Conservation (phyloP, 2,113 vertebrate species). For the Trogon surrucura region DNA sequence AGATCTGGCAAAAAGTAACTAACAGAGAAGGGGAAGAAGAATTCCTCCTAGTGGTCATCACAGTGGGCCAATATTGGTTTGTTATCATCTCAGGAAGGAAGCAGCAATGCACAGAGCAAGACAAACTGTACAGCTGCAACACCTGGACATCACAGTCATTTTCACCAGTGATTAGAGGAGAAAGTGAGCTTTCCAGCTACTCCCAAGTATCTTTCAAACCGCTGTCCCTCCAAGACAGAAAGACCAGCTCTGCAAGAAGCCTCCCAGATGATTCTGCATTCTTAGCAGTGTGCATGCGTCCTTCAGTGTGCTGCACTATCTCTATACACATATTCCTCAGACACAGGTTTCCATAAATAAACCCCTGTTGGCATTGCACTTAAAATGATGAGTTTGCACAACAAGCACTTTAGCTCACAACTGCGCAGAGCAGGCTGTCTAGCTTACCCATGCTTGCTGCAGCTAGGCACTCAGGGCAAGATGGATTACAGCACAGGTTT, state of each 20-base stretch:
- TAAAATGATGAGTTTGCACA: not conserved
- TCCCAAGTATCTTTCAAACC: not conserved
- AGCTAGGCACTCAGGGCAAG: not conserved
- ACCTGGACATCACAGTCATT: slow-evolving; percentile 6
- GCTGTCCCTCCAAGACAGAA: not conserved
- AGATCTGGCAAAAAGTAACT: not conserved
- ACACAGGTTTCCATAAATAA: not conserved
- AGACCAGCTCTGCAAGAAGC: not conserved
- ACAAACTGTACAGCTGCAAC: slow-evolving; percentile 7
- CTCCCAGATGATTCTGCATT: not conserved
- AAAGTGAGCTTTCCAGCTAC: not conserved
- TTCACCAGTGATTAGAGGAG: not conserved
- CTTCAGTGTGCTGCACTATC: not conserved
- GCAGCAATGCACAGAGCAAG: not conserved
- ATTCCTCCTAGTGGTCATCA: not conserved
- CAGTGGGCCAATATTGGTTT: not conserved
- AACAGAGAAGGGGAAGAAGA: slow-evolving; percentile 1
- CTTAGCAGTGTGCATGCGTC: not conserved
- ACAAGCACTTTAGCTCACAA: not conserved
- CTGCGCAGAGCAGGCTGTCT: not conserved
- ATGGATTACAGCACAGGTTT: not conserved
- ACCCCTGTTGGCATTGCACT: not conserved
- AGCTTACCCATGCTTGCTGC: not conserved
- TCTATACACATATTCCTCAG: not conserved
- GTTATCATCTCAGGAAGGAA: slow-evolving; percentile 29